Base-by-base conservation (phyloP, 2,888 invertebrate species). In the Sicus ferrugineus region DNA sequence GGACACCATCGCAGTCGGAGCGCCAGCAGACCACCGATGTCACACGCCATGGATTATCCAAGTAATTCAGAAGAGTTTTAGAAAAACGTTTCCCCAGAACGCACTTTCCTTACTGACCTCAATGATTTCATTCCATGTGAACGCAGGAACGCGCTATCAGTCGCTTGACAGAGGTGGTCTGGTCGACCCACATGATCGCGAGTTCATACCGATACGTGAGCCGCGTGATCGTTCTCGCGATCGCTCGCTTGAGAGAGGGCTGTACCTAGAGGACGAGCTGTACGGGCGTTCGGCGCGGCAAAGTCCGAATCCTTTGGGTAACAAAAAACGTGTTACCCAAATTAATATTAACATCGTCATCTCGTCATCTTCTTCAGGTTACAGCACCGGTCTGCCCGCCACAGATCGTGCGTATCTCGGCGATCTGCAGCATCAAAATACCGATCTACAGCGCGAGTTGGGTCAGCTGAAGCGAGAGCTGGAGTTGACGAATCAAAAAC, bases 401-500 rank as follows among this genome's bases (percentile, higher is more conserved):
- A 81, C 84, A 88, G 88, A 85, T 90, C 87, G 87, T 83, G 91
- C 77, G 87, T 90, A 83, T 92, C 91, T 88, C 79, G 93, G 94
- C 73, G 96, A 96, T 85, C 89, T 96, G 76, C 96, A 96, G 86
- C 92, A 94, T 83, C 96, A 97, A 88, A 95, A 97, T 86, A 93
- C 94, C 81, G 97, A 98, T 86, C 89, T 98, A 77, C 97, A 97
- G 83, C 90, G 95, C 75, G 97, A 98, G 85, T 90, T 97, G 83
- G 92, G 91, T 30, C 94, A 94, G 84, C 89, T 96, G 76, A 96
- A 96, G 87, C 95, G 96, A 84, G 97, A 97, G 84, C 89, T 97
- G 81, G 97, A 97, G 88, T 88, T 96, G 83, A 96, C 97, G 76
- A 97, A 97, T 86, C 97, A 98, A 87, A 98, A 98, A 87, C 89